phyloP scores from a whole-genome alignment of 23 tunicate species.

The Phallusia fumigata region DNA sequence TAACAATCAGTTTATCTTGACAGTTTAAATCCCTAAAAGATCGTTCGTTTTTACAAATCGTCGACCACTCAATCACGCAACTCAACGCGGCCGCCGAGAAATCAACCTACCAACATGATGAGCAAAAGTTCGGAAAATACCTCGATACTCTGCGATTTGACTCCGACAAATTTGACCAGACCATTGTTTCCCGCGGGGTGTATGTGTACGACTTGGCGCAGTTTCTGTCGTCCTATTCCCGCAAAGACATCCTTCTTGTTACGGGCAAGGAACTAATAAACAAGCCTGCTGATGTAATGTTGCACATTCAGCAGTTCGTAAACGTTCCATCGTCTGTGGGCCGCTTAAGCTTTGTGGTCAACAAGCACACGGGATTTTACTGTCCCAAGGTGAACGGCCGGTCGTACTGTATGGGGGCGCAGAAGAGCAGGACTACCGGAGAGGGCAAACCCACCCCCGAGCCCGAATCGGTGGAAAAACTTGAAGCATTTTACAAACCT shows the following conservation, averaged over 20 bases:
- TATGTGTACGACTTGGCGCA: background rate
- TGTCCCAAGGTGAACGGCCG: background rate
- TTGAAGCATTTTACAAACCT: background rate
- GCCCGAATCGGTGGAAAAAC: background rate
- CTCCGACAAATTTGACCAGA: background rate
- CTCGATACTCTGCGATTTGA: background rate
- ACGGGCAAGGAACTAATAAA: constrained; percentile 3
- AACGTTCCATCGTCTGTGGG: background rate
- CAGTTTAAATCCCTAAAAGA: background rate
- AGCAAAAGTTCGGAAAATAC: background rate
- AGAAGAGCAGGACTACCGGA: background rate
- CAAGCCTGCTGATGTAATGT: background rate
- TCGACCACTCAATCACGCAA: background rate
- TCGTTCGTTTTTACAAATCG: background rate
- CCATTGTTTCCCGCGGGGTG: background rate
- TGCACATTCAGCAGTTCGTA: background rate
- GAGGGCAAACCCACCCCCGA: background rate
- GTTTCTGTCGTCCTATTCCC: background rate
- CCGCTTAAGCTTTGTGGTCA: background rate
- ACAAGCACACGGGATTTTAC: background rate
- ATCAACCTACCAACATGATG: background rate
- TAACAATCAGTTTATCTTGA: background rate
- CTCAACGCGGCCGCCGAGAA: background rate
- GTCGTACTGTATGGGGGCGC: background rate
- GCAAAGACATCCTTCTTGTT: background rate